Percentiles rank a stretch among this genome's conserved stretches.
These are phyloP conservation scores for Alfaro cultratus DNA, from an alignment of 2,797 vertebrate genomes.

Conservation along the genomic window DNA sequence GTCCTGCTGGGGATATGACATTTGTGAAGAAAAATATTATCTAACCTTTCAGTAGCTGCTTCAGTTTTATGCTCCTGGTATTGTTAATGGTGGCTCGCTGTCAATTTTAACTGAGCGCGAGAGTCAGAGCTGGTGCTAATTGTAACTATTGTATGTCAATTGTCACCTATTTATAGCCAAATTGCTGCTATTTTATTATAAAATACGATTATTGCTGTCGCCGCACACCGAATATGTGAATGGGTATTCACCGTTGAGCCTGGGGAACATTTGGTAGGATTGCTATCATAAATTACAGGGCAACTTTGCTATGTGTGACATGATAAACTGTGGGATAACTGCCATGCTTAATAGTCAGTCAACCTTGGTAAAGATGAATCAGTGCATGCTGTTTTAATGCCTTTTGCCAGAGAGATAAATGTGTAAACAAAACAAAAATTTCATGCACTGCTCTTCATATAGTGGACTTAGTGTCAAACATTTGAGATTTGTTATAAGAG, in stretches of 20 bases:
- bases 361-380: neutral
- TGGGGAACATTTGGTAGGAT: neutral
- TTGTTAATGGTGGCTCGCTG: slow-evolving; percentile 11
- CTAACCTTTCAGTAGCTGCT: neutral
- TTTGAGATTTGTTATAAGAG: neutral
- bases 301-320: neutral
- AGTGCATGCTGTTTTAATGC: neutral
- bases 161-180: neutral
- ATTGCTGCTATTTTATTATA: neutral
- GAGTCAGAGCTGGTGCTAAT: neutral
- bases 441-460: neutral
- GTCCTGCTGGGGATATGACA: neutral
- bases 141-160: neutral
- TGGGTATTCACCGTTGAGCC: neutral
- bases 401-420: neutral
- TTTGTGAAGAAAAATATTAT: neutral
- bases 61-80: neutral
- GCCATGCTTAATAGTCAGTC: neutral
- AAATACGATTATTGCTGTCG: neutral
- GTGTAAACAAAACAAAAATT: neutral
- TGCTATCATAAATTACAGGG: neutral
- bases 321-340: neutral
- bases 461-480: neutral
- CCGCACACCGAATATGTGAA: neutral
- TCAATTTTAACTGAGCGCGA: neutral